phyloP scores from a whole-genome alignment of 2,888 invertebrate genomes.

The Drosophila mimetica region DNA sequence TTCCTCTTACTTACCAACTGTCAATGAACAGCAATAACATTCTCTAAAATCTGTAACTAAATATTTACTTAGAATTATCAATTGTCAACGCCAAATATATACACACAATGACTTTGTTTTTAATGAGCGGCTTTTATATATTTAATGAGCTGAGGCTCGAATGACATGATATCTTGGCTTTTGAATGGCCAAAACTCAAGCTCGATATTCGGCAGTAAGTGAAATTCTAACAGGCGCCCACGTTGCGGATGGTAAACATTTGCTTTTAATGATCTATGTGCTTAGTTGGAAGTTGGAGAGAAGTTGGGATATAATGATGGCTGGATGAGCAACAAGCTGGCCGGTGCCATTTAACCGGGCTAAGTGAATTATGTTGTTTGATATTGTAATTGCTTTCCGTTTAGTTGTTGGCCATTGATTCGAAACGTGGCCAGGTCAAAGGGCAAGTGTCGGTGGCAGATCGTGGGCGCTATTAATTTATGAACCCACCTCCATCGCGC shows the following conservation, averaged over 20 bases:
- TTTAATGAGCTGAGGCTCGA: constrained; percentile 30
- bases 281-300: not conserved
- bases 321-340: constrained; percentile 6
- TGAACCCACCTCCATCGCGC: constrained; percentile 33
- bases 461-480: constrained; percentile 65
- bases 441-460: constrained; percentile 19
- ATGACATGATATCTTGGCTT: constrained; percentile 17
- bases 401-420: constrained; percentile 66
- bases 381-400: constrained; percentile 58
- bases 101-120: not conserved
- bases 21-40: not conserved
- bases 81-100: not conserved
- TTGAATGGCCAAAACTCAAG: not conserved
- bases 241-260: constrained; percentile 57
- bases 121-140: constrained; percentile 12
- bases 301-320: not conserved
- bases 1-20: not conserved
- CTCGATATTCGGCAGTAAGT: not conserved
- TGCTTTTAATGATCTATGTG: constrained; percentile 71
- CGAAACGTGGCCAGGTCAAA: constrained; percentile 14
- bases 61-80: not conserved
- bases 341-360: constrained; percentile 33
- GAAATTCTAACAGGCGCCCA: constrained; percentile 47
- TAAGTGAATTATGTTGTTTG: constrained; percentile 63
- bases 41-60: not conserved